Conservation (phyloP, 2,113 vertebrate species). For the Lagopus muta region DNA sequence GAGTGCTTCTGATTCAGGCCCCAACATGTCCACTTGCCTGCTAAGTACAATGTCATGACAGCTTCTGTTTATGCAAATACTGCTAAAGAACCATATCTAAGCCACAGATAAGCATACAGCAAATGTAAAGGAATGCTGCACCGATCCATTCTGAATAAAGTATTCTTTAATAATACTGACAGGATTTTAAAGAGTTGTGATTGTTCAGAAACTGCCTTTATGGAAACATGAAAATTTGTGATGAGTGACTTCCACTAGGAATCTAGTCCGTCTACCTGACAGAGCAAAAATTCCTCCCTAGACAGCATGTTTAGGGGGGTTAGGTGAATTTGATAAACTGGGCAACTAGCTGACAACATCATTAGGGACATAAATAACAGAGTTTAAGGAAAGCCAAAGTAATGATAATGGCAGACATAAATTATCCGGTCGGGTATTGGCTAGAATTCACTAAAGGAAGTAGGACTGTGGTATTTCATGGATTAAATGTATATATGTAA, state of each 20-base stretch:
- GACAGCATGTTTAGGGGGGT: background rate
- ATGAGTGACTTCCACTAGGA: background rate
- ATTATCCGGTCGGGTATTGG: background rate
- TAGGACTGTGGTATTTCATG: background rate
- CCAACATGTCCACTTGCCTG: background rate
- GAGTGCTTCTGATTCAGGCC: background rate
- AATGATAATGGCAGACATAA: constrained; percentile 10
- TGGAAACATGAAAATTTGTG: background rate
- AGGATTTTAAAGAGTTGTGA: background rate
- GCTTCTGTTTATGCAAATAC: background rate
- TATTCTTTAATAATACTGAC: background rate
- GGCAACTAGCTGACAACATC: background rate
- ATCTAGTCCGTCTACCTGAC: background rate
- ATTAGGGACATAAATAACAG: background rate
- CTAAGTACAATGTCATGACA: background rate
- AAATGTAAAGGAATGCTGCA: background rate
- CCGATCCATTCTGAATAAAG: background rate
- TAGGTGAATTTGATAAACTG: background rate
- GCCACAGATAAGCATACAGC: background rate
- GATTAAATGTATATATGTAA: background rate
- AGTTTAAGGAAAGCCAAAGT: background rate
- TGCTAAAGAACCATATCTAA: background rate
- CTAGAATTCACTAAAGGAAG: background rate
- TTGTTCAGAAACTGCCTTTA: background rate
- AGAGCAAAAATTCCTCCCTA: constrained; percentile 18